These are phyloP conservation scores for Sycophila sp. DNA, from an alignment of 1,140 invertebrate genomes.

Conservation along the genomic window DNA sequence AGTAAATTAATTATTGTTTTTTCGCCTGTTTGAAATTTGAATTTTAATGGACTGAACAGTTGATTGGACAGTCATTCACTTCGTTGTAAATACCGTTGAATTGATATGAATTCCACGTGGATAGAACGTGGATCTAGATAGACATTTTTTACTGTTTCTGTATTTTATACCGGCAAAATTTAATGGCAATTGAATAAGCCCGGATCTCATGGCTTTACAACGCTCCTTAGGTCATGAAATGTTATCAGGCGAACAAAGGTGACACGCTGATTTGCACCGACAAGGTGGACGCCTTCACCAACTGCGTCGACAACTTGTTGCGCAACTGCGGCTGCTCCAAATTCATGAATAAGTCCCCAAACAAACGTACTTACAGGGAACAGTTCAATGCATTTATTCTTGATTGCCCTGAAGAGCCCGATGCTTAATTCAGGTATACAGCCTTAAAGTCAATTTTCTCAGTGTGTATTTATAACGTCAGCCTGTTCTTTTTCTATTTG, in stretches of 20 bases:
- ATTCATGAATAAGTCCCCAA: background rate
- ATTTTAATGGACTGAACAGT: no score
- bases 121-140: no score
- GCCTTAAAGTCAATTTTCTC: no score
- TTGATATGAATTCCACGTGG: background rate
- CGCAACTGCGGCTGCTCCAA: background rate
- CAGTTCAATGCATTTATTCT: no score
- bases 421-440: no score
- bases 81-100: background rate
- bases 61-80: background rate
- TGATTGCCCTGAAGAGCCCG: no score
- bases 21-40: no score
- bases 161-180: background rate
- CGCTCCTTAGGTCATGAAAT: background rate
- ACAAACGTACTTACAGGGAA: slow-evolving; percentile 19
- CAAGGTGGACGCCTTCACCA: background rate
- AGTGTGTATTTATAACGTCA: no score
- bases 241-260: background rate
- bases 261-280: background rate
- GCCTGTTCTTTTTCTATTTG: no score
- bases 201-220: background rate
- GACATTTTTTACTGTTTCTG: no score
- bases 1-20: no score
- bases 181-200: background rate
- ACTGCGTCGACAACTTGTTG: slow-evolving; percentile 12